Base-by-base conservation (phyloP, 2,888 invertebrate species). In the Melanophora roralis region DNA sequence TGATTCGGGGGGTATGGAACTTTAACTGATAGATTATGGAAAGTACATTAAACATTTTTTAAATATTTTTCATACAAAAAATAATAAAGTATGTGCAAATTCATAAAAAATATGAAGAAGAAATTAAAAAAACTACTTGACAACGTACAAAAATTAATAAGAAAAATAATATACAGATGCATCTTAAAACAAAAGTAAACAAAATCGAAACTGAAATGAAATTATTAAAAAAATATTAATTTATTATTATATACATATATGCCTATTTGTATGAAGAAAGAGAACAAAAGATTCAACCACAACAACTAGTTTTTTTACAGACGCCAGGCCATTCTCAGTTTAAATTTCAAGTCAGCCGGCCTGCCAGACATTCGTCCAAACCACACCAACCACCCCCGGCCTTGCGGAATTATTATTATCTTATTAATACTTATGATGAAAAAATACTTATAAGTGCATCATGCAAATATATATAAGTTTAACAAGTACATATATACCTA, bases 211-310 rank as follows among this genome's bases (percentile, higher is more conserved):
- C 38, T 57, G 19, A 47, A 68, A 51, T 47, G 11, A 27, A 36
- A 36, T 45, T 23, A 60, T 0, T 47, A 62, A 27, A 74, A 74
- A 4, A 74, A 64, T 23, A 49, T n/a, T n/a, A 51, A 49, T 59
- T 21, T 19, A 57, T 59, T 60, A 43, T 59, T 67, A 65, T n/a
- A 47, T 64, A 49, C 49, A 21, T 62, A 55, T 45, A n/a, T n/a
- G n/a, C n/a, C n/a, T n/a, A n/a, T 57, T 14, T 38, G 14, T 60
- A 16, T 3, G 51, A 64, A 72, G 67, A 72, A 76, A 64, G 80
- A 76, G 80, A 80, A 80, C 80, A 80, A 80, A 80, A 80, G 72
- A 72, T 76, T 80, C 73, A 80, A 80, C 80, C 80, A 76, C 80
- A 80, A 76, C 71, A 72, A 80, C 72, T 73, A 80, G 68, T 59